Conservation (phyloP, 1,140 invertebrate genomes). For the Danaus melanippus region DNA sequence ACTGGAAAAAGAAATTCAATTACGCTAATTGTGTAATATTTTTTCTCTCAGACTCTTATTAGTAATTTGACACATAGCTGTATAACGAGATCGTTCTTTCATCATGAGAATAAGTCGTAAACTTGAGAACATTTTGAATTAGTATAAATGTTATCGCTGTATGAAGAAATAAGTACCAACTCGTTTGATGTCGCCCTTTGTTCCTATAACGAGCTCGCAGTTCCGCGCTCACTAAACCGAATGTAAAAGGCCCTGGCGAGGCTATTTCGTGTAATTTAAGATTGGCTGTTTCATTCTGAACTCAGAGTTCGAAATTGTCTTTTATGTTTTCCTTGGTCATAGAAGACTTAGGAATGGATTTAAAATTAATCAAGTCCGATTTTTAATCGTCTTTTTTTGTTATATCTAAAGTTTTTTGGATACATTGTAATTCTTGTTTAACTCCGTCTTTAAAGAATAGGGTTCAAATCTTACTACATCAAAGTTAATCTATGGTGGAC, state of each 20-base stretch:
- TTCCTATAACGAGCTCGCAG: conserved; percentile 40
- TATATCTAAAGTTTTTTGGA: too few species aligned
- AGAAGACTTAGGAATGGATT: too few species aligned
- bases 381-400: too few species aligned
- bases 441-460: too few species aligned
- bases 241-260: conserved; percentile 29
- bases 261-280: conserved; percentile 16
- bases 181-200: conserved; percentile 48
- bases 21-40: too few species aligned
- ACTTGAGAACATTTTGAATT: conserved; percentile 22
- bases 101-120: conserved; percentile 13
- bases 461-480: too few species aligned
- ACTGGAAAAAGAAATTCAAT: too few species aligned
- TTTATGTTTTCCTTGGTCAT: conserved; percentile 1
- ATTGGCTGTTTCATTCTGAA: not conserved
- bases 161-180: conserved; percentile 36
- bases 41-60: too few species aligned
- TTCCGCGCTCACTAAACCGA: conserved; percentile 29
- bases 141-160: conserved; percentile 40
- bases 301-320: conserved; percentile 1
- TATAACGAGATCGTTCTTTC: conserved; percentile 1
- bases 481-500: too few species aligned
- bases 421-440: too few species aligned
- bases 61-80: too few species aligned
- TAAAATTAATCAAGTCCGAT: too few species aligned